These are phyloP conservation scores for Nebria brevicollis DNA, from an alignment of 2,888 invertebrate species.

Conservation along the genomic window DNA sequence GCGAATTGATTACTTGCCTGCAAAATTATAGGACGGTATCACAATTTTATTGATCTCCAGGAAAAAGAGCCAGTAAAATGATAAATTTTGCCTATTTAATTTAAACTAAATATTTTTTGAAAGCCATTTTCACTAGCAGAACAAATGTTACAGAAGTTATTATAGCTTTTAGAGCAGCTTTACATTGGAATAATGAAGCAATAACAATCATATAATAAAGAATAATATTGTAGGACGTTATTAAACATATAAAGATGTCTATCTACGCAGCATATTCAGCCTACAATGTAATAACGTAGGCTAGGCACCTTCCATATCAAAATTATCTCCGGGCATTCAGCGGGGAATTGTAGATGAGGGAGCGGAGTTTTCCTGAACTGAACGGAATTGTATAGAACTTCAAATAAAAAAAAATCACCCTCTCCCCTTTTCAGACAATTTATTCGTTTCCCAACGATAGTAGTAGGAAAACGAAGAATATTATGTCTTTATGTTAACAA, in stretches of 20 bases:
- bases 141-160: background rate
- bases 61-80: too few relatives aligned
- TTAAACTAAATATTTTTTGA: too few relatives aligned
- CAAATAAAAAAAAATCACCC: slow-evolving; percentile 38
- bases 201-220: background rate
- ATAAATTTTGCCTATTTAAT: too few relatives aligned
- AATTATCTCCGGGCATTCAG: slow-evolving; percentile 38
- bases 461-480: background rate
- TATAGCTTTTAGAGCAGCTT: background rate
- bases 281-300: background rate
- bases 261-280: slow-evolving; percentile 22
- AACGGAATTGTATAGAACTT: slow-evolving; percentile 31
- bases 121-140: too few relatives aligned
- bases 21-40: too few relatives aligned
- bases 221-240: background rate
- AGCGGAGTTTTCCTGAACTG: slow-evolving; percentile 3
- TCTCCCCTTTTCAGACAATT: slow-evolving; percentile 37
- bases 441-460: slow-evolving; percentile 27
- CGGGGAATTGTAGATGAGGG: slow-evolving; percentile 36
- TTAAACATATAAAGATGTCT: background rate
- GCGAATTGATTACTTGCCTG: background rate
- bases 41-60: too few relatives aligned
- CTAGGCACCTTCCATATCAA: slow-evolving; percentile 29
- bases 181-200: background rate
- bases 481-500: slow-evolving; percentile 1